Base-by-base conservation (phyloP, 2,113 vertebrate species). In the Synchiropus splendidus region DNA sequence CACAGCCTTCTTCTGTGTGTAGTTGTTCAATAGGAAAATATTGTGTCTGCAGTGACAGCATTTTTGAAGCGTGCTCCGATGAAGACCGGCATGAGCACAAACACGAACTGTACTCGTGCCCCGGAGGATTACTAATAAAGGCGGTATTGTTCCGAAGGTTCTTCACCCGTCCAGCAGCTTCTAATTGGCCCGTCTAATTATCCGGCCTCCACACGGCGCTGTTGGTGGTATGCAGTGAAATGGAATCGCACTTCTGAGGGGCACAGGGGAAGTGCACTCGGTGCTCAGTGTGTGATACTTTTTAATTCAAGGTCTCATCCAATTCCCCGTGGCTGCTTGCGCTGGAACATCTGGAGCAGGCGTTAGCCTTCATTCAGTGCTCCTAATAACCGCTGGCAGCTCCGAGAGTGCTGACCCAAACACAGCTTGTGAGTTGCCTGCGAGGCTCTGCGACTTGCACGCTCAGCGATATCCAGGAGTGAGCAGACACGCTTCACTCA, bases 251-350 rank as follows among this genome's bases (percentile, higher is more conserved):
- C 67, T 79, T 81, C 77, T 78, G 66, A 78, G 64, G 43, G 44
- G 48, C 47, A 61, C 51, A 56, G 54, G 56, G 74, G 72, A 74
- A 74, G 75, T 72, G 49, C 39, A 48, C 75, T 72, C 38, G 49
- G 62, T 60, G 59, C 58, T 58, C 50, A 21, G 60, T 64, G 66
- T 73, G 70, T 67, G 75, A 75, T 75, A 51, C 61, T 61, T 74
- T 82, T 73, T 58, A 75, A 82, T 81, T 80, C 78, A 83, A 82
- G 77, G 77, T 79, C 75, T 80, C 72, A 65, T 77, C 67, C 63
- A 76, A 78, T 77, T 70, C 77, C 70, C 71, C 12, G 31, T 57
- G 54, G 55, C 52, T 45, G 44, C 44, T 48, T 67, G 63, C 60
- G 64, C 58, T 36, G 36, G 64, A 83, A 74, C 79, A 78, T 82